Evolutionary conservation across 2,113 vertebrate species (phyloP).

Genomic region (Macrotus californicus): DNA sequence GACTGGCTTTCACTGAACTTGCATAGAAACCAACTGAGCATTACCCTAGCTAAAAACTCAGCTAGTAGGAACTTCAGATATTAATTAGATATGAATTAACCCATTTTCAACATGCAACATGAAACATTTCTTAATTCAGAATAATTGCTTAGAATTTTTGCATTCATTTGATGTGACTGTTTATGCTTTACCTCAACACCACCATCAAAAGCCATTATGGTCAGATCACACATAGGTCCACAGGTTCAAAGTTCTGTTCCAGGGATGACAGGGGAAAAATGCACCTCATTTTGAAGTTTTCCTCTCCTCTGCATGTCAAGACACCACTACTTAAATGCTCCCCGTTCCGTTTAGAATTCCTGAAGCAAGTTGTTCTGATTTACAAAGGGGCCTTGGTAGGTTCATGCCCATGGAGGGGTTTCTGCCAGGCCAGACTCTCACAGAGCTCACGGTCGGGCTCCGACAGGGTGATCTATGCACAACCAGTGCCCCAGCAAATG

Average conservation of each 20-base stretch:
- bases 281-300: not conserved
- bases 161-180: rapidly evolving
- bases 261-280: not conserved
- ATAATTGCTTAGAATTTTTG: rapidly evolving
- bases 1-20: not conserved
- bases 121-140: not conserved
- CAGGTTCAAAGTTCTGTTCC: not conserved
- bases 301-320: not conserved
- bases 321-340: not conserved
- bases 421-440: conserved; percentile 53
- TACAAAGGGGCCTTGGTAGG: not conserved
- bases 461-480: conserved; percentile 55
- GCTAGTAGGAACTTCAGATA: not conserved
- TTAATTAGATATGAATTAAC: not conserved
- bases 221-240: not conserved
- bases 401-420: not conserved
- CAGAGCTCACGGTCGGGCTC: conserved; percentile 51
- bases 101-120: rapidly evolving
- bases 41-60: rapidly evolving
- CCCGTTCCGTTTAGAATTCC: not conserved
- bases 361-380: not conserved
- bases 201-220: not conserved
- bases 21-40: not conserved
- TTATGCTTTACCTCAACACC: rapidly evolving
- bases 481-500: conserved; percentile 65